These are phyloP conservation scores for Nyleta sp. DNA, from an alignment of 2,888 invertebrate species.

Conservation along the genomic window DNA sequence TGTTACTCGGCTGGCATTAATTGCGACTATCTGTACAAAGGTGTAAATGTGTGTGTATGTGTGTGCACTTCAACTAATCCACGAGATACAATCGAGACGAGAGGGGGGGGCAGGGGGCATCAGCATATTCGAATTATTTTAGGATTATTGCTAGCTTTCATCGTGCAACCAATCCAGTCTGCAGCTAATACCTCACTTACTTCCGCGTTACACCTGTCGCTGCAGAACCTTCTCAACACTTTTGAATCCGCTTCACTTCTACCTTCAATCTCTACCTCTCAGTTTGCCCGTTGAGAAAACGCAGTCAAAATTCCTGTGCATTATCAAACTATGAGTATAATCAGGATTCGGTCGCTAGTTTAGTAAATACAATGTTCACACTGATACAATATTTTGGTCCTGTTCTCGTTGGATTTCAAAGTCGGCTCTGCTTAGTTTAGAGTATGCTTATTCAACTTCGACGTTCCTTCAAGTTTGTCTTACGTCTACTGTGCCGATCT, in stretches of 20 bases:
- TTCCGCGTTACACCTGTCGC: constrained; percentile 76
- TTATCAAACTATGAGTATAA: constrained; percentile 75
- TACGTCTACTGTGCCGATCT: no score
- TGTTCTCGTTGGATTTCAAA: background rate
- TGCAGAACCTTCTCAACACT: constrained; percentile 76
- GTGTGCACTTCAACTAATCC: constrained; percentile 72
- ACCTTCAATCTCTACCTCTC: constrained; percentile 79
- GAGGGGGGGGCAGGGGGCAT: constrained; percentile 47
- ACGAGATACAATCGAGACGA: constrained; percentile 64
- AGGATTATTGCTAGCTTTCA: constrained; percentile 72
- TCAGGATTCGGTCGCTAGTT: constrained; percentile 61
- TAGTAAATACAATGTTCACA: constrained; percentile 12
- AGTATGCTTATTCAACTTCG: no score
- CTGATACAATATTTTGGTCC: constrained; percentile 10
- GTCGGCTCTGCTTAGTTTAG: no score
- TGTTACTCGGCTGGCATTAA: constrained; percentile 49
- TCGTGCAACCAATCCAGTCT: constrained; percentile 75
- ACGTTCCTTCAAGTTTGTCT: no score
- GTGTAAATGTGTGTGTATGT: constrained; percentile 48
- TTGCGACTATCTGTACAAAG: constrained; percentile 18
- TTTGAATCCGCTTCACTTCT: constrained; percentile 77
- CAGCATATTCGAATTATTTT: constrained; percentile 68
- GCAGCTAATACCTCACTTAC: constrained; percentile 78
- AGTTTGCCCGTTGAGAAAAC: constrained; percentile 80
- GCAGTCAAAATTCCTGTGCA: constrained; percentile 80